Conservation (phyloP, 2,888 invertebrate genomes). For the Lepidocyrtinus sp. region DNA sequence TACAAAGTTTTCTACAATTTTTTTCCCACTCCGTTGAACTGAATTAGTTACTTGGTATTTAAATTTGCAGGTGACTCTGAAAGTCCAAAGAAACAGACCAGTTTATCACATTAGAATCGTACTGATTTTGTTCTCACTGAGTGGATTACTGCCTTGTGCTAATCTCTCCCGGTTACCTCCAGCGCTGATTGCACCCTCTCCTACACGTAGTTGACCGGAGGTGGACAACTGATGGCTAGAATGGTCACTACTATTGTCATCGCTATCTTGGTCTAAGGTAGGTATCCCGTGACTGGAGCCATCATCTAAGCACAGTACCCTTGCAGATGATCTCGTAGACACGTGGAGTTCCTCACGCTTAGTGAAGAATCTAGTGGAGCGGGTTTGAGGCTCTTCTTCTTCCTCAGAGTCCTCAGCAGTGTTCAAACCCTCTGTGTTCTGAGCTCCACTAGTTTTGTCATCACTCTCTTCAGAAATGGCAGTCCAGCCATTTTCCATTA, state of each 20-base stretch:
- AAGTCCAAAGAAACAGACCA: too few relatives aligned
- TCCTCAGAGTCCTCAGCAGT: slow-evolving; percentile 39
- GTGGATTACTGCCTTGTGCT: slow-evolving; percentile 19
- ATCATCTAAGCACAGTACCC: slow-evolving; percentile 25
- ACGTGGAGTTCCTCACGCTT: neutral
- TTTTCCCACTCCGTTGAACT: too few relatives aligned
- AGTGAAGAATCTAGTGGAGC: neutral
- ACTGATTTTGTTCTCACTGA: slow-evolving; percentile 47
- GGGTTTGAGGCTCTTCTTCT: neutral
- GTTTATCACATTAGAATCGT: slow-evolving; percentile 55
- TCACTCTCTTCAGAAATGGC: neutral
- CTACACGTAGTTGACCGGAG: too few relatives aligned
- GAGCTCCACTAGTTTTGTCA: neutral
- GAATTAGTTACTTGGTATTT: neutral
- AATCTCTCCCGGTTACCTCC: neutral
- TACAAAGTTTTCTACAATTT: too few relatives aligned
- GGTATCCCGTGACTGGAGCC: slow-evolving; percentile 62
- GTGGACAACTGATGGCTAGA: slow-evolving; percentile 35
- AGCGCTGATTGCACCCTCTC: neutral
- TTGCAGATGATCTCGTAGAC: neutral
- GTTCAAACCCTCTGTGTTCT: slow-evolving; percentile 4
- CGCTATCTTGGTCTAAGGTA: slow-evolving; percentile 56
- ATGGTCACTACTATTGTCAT: slow-evolving; percentile 61
- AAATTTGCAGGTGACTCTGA: neutral
- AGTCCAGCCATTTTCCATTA: slow-evolving; percentile 50